Percentiles rank a stretch among this genome's conserved stretches.
Conservation (phyloP, 2,113 vertebrate genomes). For the Sigmodon hispidus region DNA sequence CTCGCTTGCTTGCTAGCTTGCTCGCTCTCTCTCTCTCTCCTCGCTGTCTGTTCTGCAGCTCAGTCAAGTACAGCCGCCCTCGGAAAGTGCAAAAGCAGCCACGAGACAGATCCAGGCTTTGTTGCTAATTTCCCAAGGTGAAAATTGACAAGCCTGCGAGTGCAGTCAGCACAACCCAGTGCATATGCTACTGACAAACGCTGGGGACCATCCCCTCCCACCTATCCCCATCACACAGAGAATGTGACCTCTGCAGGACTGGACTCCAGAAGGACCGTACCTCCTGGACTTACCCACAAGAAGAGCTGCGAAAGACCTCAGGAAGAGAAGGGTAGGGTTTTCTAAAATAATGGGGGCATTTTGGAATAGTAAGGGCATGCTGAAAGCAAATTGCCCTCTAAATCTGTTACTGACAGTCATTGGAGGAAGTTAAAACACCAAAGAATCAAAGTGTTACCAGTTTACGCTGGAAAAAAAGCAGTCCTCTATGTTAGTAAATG, state of each 20-base stretch:
- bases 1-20: conserved; percentile 57
- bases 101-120: conserved; percentile 86
- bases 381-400: conserved; percentile 55
- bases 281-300: conserved; percentile 64
- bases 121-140: conserved; percentile 90
- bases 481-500: background rate
- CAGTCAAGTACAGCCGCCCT: conserved; percentile 86
- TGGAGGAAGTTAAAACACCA: conserved; percentile 63
- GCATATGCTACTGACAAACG: conserved; percentile 83
- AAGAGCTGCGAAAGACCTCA: conserved; percentile 62
- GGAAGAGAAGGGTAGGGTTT: conserved; percentile 11
- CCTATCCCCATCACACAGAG: no score
- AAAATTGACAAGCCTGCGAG: conserved; percentile 87
- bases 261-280: conserved; percentile 69
- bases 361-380: conserved; percentile 35
- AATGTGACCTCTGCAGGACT: conserved; percentile 81
- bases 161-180: conserved; percentile 84
- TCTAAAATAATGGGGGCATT: conserved; percentile 59
- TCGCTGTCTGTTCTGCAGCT: conserved; percentile 79
- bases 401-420: conserved; percentile 52
- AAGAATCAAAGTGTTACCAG: conserved; percentile 22
- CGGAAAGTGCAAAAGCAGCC: conserved; percentile 87
- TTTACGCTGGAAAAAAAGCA: background rate
- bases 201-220: conserved; percentile 75
- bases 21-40: conserved; percentile 19